Conservation (phyloP, 2,888 invertebrate genomes). For the Macrosiphum euphorbiae region DNA sequence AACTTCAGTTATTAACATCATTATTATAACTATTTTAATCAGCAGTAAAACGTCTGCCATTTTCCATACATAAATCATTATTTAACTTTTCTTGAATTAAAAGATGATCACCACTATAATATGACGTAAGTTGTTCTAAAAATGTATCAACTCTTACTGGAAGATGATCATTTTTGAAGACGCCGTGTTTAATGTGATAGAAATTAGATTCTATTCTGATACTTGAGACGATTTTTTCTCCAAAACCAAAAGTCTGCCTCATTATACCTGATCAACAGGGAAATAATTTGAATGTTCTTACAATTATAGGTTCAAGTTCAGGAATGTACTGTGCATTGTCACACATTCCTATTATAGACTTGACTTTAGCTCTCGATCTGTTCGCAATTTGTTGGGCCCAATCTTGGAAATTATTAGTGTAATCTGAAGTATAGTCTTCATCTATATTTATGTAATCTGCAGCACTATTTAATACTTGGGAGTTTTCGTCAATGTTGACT, state of each 20-base stretch:
- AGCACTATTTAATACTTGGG: background rate
- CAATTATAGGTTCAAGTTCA: constrained; percentile 16
- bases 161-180: constrained; percentile 13
- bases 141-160: constrained; percentile 19
- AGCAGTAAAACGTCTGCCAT: background rate
- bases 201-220: constrained; percentile 9
- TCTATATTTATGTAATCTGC: background rate
- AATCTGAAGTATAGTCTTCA: background rate
- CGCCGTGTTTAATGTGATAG: background rate
- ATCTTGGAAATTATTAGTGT: background rate
- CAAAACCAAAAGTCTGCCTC: constrained; percentile 22
- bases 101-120: background rate
- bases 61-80: background rate
- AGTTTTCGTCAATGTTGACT: background rate
- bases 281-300: background rate
- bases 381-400: constrained; percentile 2
- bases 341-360: too few relatives aligned
- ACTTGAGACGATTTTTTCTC: constrained; percentile 12
- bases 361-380: constrained; percentile 13
- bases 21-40: background rate
- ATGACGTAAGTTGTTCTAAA: background rate
- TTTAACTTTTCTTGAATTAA: background rate
- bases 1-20: too few relatives aligned
- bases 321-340: constrained; percentile 32
- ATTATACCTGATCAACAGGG: background rate